phyloP scores from a whole-genome alignment of 2,797 vertebrate species.

The Cottoperca gobio region DNA sequence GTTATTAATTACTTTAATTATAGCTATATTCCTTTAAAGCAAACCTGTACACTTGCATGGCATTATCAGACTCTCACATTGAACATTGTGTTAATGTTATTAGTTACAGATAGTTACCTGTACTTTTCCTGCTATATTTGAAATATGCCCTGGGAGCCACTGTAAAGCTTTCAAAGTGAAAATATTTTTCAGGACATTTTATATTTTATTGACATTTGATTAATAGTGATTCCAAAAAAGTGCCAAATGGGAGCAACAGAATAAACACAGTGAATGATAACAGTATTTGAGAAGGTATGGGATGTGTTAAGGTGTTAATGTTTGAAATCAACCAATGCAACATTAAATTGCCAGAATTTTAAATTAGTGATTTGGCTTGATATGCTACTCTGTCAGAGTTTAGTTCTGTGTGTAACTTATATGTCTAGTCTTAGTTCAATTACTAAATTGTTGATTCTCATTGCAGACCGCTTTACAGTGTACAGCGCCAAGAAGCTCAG shows the following conservation, averaged over 20 bases:
- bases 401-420: not conserved
- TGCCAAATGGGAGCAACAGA: not conserved
- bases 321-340: not conserved
- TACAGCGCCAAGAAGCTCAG: constrained; percentile 95
- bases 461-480: constrained; percentile 93
- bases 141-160: not conserved
- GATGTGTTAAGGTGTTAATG: too few relatives aligned
- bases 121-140: not conserved
- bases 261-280: not conserved
- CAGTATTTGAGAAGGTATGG: not conserved
- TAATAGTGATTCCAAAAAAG: not conserved
- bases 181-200: not conserved
- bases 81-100: not conserved
- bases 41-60: not conserved
- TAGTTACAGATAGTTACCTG: not conserved
- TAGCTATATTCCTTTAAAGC: not conserved
- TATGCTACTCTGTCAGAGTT: too few relatives aligned
- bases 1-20: constrained; percentile 11
- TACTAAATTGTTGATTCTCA: constrained; percentile 38
- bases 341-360: not conserved
- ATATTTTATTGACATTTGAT: not conserved
- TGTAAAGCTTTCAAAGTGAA: not conserved
- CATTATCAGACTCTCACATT: not conserved
- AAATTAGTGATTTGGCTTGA: not conserved
- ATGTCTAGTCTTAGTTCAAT: not conserved